phyloP scores from a whole-genome alignment of 35 echinoderm and acorn worm species.

The Amphiura filiformis region DNA sequence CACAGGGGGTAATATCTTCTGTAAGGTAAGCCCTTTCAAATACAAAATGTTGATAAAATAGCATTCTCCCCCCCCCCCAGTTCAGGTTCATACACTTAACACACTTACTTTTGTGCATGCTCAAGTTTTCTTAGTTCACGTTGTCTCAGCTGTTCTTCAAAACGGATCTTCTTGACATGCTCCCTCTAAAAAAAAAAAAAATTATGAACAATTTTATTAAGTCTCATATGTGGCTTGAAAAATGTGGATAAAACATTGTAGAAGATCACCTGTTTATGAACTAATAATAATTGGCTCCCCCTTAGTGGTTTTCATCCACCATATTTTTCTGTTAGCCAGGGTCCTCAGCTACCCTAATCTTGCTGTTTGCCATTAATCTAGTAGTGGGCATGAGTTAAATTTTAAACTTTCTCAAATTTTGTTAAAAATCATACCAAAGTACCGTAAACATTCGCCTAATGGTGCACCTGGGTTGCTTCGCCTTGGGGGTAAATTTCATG shows the following conservation, averaged over 20 bases:
- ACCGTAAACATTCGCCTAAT: too few species aligned
- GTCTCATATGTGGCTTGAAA: neutral
- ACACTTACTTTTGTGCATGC: slow-evolving; percentile 98
- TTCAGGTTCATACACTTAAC: too few species aligned
- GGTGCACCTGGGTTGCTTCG: too few species aligned
- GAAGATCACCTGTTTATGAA: too few species aligned
- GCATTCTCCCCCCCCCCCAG: neutral
- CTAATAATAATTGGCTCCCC: too few species aligned
- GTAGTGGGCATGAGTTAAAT: too few species aligned
- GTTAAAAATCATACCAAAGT: too few species aligned
- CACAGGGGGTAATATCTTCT: neutral
- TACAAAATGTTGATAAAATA: neutral
- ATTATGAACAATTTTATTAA: neutral
- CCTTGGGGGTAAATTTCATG: too few species aligned
- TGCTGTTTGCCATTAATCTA: neutral
- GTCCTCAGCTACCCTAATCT: neutral
- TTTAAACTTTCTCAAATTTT: too few species aligned
- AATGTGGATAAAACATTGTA: neutral
- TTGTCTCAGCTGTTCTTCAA: slow-evolving; percentile 82
- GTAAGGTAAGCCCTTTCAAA: neutral
- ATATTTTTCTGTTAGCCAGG: too few species aligned
- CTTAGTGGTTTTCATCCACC: neutral
- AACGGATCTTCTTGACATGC: slow-evolving; percentile 75
- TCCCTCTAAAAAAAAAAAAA: slow-evolving; percentile 64
- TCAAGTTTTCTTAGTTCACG: slow-evolving; percentile 78